Percentiles rank a stretch among this genome's conserved stretches.
These are phyloP conservation scores for Equus przewalskii DNA, from an alignment of 2,113 vertebrate species.

Conservation along the genomic window DNA sequence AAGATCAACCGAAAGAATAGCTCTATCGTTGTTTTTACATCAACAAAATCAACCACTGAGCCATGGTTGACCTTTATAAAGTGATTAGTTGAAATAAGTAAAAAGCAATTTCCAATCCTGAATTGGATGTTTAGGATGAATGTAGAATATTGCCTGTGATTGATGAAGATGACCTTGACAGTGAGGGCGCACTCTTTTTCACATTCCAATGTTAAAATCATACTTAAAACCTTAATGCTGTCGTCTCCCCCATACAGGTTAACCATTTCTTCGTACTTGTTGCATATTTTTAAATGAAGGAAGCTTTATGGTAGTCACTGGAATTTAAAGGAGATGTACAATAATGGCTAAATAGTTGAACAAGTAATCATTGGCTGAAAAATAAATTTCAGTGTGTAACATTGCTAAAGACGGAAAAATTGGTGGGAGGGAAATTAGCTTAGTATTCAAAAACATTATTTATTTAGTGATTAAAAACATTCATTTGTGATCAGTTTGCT, in stretches of 20 bases:
- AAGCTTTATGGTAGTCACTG: background rate
- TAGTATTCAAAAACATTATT: conserved; percentile 13
- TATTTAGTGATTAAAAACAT: conserved; percentile 49
- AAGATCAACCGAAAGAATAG: conserved; percentile 12
- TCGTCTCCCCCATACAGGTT: background rate
- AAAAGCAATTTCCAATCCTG: conserved; percentile 48
- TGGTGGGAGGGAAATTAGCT: background rate
- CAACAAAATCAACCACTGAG: conserved; percentile 1
- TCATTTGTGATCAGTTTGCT: conserved; percentile 20
- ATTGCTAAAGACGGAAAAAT: conserved; percentile 63
- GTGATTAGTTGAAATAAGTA: conserved; percentile 53
- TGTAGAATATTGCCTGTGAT: conserved; percentile 16
- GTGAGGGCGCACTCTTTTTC: conserved; percentile 23
- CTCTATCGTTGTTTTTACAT: conserved; percentile 15
- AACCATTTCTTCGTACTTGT: background rate
- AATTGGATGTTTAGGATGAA: conserved; percentile 19
- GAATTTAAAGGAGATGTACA: background rate
- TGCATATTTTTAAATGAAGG: conserved; percentile 32
- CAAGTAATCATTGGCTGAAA: conserved; percentile 36
- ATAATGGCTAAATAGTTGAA: background rate
- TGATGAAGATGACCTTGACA: conserved; percentile 13
- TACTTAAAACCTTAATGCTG: conserved; percentile 3
- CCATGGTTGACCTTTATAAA: conserved; percentile 39
- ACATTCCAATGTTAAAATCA: conserved; percentile 46
- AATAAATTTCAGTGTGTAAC: background rate